phyloP scores from a whole-genome alignment of 2,113 vertebrate species.

The Psettodes erumei region DNA sequence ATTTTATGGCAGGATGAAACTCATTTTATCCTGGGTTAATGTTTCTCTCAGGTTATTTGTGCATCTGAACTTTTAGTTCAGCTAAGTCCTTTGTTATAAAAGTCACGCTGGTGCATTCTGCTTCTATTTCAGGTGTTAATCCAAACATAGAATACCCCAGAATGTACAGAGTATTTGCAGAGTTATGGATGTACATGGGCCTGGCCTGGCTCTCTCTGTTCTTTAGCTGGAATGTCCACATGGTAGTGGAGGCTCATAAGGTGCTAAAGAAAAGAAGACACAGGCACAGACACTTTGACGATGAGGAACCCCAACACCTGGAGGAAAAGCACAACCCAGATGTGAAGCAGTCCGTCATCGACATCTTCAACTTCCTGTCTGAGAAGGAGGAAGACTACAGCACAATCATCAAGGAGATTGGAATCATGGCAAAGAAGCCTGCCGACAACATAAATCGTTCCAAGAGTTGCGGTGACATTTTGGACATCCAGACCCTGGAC shows the following conservation, averaged over 20 bases:
- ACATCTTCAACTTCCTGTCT: conserved; percentile 94
- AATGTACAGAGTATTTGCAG: conserved; percentile 91
- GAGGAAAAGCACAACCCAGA: conserved; percentile 23
- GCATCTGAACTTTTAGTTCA: not conserved
- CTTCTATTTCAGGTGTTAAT: conserved; percentile 88
- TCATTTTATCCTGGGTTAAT: not conserved
- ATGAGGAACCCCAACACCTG: conserved; percentile 69
- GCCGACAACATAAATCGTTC: conserved; percentile 78
- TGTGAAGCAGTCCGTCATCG: conserved; percentile 79
- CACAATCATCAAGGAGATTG: conserved; percentile 93
- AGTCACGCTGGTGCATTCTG: not conserved
- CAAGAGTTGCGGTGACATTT: conserved; percentile 83
- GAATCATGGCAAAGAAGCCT: conserved; percentile 70
- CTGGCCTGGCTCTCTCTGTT: conserved; percentile 98
- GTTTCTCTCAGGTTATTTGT: not conserved
- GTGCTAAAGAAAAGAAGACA: conserved; percentile 93
- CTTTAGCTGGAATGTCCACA: conserved; percentile 99
- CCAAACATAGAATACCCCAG: conserved; percentile 87
- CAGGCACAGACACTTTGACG: conserved; percentile 83
- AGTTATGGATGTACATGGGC: conserved; percentile 97
- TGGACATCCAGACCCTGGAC: conserved; percentile 73
- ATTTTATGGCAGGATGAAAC: not conserved
- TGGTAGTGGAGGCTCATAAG: conserved; percentile 97
- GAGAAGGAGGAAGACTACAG: conserved; percentile 93
- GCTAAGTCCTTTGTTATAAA: not conserved